These are phyloP conservation scores for Tipula vernalis DNA, from an alignment of 2,888 invertebrate species.

Conservation along the genomic window DNA sequence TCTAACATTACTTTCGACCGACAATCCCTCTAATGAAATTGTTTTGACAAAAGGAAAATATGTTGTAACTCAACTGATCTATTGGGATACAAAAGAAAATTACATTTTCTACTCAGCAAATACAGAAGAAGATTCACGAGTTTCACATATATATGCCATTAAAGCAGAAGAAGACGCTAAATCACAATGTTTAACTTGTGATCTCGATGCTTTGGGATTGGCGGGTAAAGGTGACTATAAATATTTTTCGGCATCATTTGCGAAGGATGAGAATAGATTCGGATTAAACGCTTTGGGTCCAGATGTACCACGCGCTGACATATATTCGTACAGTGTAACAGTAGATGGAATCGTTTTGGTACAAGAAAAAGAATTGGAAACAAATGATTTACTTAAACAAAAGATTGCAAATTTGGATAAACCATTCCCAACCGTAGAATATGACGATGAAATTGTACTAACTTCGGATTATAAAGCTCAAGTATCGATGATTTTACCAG, in stretches of 20 bases:
- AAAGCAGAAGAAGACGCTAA: slow-evolving; percentile 37
- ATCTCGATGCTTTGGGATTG: slow-evolving; percentile 23
- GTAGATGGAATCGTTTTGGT: slow-evolving; percentile 16
- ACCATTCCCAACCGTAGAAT: slow-evolving; percentile 44
- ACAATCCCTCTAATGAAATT: slow-evolving; percentile 24
- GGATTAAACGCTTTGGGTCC: slow-evolving; percentile 75
- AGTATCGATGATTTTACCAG: slow-evolving; percentile 61
- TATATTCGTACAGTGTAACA: slow-evolving; percentile 36
- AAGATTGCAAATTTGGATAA: slow-evolving; percentile 37
- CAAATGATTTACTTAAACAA: slow-evolving; percentile 43
- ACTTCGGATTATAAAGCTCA: slow-evolving; percentile 53
- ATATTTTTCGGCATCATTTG: slow-evolving; percentile 47
- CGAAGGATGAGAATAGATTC: slow-evolving; percentile 50
- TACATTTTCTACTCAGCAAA: slow-evolving; percentile 76
- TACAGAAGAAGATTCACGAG: slow-evolving; percentile 56
- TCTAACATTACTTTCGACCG: slow-evolving; percentile 41
- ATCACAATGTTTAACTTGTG: slow-evolving; percentile 66
- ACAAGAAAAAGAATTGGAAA: slow-evolving; percentile 47
- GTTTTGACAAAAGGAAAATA: slow-evolving; percentile 49
- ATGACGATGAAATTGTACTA: slow-evolving; percentile 48
- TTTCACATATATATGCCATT: slow-evolving; percentile 69
- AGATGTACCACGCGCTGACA: slow-evolving; percentile 57
- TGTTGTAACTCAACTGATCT: slow-evolving; percentile 58
- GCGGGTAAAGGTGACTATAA: slow-evolving; percentile 23
- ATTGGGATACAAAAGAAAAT: slow-evolving; percentile 54